These are phyloP conservation scores for Euphonia xanthogaster DNA, from an alignment of 2,797 vertebrate species.

Conservation along the genomic window DNA sequence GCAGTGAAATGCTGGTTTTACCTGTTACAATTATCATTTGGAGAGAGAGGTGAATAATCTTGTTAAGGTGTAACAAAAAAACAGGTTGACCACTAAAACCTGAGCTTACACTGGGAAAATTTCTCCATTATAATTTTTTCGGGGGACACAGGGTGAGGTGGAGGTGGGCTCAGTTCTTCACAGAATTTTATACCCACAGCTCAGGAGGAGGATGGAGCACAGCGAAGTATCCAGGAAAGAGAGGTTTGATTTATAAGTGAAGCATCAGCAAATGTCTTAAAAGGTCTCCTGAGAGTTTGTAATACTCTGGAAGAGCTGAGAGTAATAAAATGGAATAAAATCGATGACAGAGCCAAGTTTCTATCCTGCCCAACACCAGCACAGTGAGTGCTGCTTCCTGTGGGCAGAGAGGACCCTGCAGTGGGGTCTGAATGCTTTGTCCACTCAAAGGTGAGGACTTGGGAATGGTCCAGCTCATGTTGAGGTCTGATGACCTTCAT, in stretches of 20 bases:
- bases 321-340: slow-evolving; percentile 56
- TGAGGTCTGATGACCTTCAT: neutral
- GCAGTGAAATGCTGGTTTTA: neutral
- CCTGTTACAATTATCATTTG: neutral
- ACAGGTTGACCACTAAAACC: neutral
- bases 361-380: neutral
- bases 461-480: neutral
- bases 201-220: neutral
- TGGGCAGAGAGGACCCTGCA: neutral
- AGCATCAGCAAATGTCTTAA: slow-evolving; percentile 48
- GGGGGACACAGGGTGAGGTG: accelerated
- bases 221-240: neutral
- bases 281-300: slow-evolving; percentile 21
- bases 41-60: neutral
- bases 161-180: neutral
- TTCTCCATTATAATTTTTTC: accelerated
- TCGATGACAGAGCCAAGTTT: neutral
- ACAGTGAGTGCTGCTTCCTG: accelerated
- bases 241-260: slow-evolving; percentile 36
- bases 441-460: accelerated
- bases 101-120: neutral
- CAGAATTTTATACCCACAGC: neutral
- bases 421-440: neutral
- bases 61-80: neutral
- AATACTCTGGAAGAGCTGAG: slow-evolving; percentile 17